Conservation (phyloP, 2,888 invertebrate genomes). For the Thecocarcelia acutangulata region DNA sequence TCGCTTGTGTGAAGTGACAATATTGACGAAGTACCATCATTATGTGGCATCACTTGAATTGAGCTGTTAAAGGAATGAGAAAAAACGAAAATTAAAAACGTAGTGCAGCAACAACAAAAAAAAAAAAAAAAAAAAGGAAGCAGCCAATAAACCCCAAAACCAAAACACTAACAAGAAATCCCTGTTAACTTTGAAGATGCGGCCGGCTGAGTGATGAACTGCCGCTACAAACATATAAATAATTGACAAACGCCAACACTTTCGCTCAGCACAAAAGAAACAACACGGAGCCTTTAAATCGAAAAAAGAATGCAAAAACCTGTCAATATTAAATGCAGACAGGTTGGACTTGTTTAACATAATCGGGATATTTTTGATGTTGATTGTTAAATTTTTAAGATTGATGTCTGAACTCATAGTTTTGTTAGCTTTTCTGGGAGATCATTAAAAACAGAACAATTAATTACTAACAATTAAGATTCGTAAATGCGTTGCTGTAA, state of each 20-base stretch:
- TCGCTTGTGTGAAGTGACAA: slow-evolving; percentile 46
- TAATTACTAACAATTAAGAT: too few species aligned
- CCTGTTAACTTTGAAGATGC: slow-evolving; percentile 28
- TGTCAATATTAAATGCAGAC: slow-evolving; percentile 39
- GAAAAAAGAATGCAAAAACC: neutral
- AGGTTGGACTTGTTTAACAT: slow-evolving; percentile 27
- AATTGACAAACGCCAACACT: slow-evolving; percentile 28
- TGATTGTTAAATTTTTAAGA: too few species aligned
- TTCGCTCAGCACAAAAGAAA: slow-evolving; percentile 25
- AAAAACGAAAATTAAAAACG: slow-evolving; percentile 8
- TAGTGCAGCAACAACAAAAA: neutral
- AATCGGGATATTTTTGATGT: neutral
- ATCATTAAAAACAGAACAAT: too few species aligned
- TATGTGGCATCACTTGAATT: slow-evolving; percentile 54
- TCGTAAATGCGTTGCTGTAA: too few species aligned
- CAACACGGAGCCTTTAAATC: neutral
- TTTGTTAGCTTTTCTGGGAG: too few species aligned
- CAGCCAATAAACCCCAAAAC: slow-evolving; percentile 29
- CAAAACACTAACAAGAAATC: slow-evolving; percentile 34
- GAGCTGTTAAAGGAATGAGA: slow-evolving; percentile 40
- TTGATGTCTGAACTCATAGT: too few species aligned
- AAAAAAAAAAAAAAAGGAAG: neutral
- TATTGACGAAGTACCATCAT: slow-evolving; percentile 61
- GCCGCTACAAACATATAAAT: slow-evolving; percentile 10
- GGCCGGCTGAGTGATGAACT: slow-evolving; percentile 43